Conservation (phyloP, 2,888 invertebrate species). For the Celastrina argiolus region DNA sequence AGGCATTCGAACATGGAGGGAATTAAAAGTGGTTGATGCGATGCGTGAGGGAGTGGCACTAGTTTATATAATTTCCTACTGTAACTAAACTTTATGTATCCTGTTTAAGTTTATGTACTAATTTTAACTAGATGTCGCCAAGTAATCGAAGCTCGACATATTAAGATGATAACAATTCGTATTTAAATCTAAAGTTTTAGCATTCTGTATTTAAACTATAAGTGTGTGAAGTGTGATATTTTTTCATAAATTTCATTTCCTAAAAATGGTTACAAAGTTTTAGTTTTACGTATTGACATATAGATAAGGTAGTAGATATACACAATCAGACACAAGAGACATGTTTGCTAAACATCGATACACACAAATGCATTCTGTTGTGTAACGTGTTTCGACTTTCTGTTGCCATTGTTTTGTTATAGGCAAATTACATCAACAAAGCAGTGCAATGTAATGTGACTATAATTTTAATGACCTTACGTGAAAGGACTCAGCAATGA, state of each 20-base stretch:
- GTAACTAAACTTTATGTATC: background rate
- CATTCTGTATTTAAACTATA: too few species aligned
- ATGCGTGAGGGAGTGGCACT: slow-evolving; percentile 3
- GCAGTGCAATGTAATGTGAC: slow-evolving; percentile 21
- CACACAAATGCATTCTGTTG: background rate
- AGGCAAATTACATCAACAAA: slow-evolving; percentile 18
- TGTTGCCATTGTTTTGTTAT: slow-evolving; percentile 1
- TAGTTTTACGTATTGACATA: too few species aligned
- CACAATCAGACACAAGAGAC: background rate
- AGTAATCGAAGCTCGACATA: too few species aligned
- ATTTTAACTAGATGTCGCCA: too few species aligned
- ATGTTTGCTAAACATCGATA: background rate
- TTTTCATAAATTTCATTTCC: too few species aligned
- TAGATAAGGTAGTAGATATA: too few species aligned
- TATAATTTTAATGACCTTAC: slow-evolving; percentile 22
- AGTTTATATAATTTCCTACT: background rate
- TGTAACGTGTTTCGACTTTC: background rate
- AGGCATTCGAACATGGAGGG: slow-evolving; percentile 22
- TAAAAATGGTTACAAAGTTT: too few species aligned
- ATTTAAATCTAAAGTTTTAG: too few species aligned
- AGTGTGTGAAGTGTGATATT: too few species aligned
- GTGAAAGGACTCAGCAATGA: slow-evolving; percentile 23
- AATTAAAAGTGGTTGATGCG: slow-evolving; percentile 14
- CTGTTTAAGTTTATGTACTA: background rate
- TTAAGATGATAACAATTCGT: too few species aligned